phyloP scores from a whole-genome alignment of 2,888 invertebrate genomes.

The Drosophila tripunctata region DNA sequence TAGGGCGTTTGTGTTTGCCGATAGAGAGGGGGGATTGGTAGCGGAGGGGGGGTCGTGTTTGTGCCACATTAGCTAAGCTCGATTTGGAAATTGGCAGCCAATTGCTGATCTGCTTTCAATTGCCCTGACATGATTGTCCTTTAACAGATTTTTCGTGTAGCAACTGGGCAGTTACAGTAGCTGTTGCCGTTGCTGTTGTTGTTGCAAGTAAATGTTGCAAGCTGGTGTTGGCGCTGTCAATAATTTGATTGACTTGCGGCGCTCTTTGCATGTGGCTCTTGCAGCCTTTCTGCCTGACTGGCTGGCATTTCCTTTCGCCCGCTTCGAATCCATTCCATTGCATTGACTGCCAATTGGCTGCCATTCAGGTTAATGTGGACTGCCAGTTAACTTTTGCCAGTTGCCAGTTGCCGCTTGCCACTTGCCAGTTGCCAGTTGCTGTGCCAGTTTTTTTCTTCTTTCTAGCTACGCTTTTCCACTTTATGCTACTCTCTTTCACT shows the following conservation, averaged over 20 bases:
- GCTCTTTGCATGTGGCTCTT: slow-evolving; percentile 68
- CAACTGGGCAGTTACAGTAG: slow-evolving; percentile 42
- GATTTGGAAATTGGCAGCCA: slow-evolving; percentile 35
- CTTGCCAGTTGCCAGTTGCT: slow-evolving; percentile 19
- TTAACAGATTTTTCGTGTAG: slow-evolving; percentile 63
- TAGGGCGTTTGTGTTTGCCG: slow-evolving; percentile 7
- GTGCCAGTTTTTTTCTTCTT: not conserved
- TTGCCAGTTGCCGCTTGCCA: slow-evolving; percentile 26
- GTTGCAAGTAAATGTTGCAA: slow-evolving; percentile 19
- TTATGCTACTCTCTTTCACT: not conserved
- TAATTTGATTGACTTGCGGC: slow-evolving; percentile 79
- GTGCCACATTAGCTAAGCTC: slow-evolving; percentile 61
- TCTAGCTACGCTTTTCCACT: not conserved
- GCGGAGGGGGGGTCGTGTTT: slow-evolving; percentile 11
- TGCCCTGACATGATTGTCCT: slow-evolving; percentile 70
- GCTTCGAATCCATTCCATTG: no score
- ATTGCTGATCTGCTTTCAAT: slow-evolving; percentile 55
- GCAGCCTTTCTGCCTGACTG: no score
- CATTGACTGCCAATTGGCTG: slow-evolving; percentile 61
- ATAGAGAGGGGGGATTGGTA: not conserved
- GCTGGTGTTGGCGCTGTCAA: slow-evolving; percentile 54
- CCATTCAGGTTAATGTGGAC: slow-evolving; percentile 75
- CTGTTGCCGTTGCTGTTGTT: slow-evolving; percentile 12
- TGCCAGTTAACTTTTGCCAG: slow-evolving; percentile 40
- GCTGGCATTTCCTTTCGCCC: slow-evolving; percentile 55